Evolutionary conservation across 1,140 invertebrate species (phyloP).

Genomic region (Eciton burchellii): DNA sequence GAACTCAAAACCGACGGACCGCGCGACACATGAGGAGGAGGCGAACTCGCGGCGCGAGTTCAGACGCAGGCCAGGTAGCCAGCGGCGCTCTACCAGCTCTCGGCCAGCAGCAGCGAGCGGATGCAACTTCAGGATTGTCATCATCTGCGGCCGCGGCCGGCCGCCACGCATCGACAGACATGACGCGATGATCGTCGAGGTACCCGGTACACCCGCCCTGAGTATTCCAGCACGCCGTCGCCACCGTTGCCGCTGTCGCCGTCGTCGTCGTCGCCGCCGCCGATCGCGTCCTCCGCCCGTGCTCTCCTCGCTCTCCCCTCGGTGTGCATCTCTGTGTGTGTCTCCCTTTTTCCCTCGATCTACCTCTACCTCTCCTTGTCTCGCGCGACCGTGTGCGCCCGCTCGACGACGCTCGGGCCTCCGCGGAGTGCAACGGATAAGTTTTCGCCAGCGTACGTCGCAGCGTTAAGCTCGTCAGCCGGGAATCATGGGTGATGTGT

Average conservation of each 20-base stretch:
- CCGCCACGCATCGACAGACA: slow-evolving; percentile 47
- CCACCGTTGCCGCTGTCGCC: not conserved
- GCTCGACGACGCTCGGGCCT: slow-evolving; percentile 11
- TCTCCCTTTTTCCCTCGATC: not conserved
- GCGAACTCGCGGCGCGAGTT: slow-evolving; percentile 18
- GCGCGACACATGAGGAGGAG: slow-evolving; percentile 62
- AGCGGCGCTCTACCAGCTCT: slow-evolving; percentile 14
- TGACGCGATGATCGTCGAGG: slow-evolving; percentile 68
- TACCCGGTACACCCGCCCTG: slow-evolving; percentile 41
- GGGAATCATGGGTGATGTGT: slow-evolving; percentile 68
- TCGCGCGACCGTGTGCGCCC: slow-evolving; percentile 18
- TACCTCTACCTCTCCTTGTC: not conserved
- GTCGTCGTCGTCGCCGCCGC: slow-evolving; percentile 18
- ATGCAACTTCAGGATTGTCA: slow-evolving; percentile 54
- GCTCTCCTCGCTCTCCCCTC: slow-evolving; percentile 6
- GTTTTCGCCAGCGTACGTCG: slow-evolving; percentile 8
- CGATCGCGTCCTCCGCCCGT: slow-evolving; percentile 24
- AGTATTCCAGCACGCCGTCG: slow-evolving; percentile 25
- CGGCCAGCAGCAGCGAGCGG: slow-evolving; percentile 22
- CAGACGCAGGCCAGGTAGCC: slow-evolving; percentile 21
- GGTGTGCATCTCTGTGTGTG: not conserved
- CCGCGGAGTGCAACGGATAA: slow-evolving; percentile 45
- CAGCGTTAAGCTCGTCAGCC: not conserved
- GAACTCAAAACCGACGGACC: slow-evolving; percentile 14
- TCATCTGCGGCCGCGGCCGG: slow-evolving; percentile 41